Evolutionary conservation across 2,113 vertebrate species (phyloP), one percentile per base, ranked within the genome.

Genomic region (Furnarius figulus): DNA sequence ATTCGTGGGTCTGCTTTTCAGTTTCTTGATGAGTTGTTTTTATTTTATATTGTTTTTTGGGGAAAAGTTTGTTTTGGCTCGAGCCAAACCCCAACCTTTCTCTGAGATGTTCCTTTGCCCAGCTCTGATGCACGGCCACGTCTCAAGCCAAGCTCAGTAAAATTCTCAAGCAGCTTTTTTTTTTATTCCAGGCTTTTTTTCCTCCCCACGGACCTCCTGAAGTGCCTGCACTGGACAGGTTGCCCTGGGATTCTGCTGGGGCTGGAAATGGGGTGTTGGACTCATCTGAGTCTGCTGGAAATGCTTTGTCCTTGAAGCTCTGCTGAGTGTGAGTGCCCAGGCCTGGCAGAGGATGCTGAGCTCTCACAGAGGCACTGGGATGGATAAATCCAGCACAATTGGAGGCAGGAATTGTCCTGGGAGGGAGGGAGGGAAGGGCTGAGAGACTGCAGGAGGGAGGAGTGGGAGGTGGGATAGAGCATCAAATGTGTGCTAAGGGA

Each of bases 81-180:
- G 18, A 86, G 68, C 89, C 84, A 61, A 92, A 87, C 76, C 40
- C 40, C 65, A 47, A 28, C 65, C 35, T 84, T 78, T 95, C 71
- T 23, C 73, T 35, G 83, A 95, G 76, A n/a, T 81, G 83, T 78
- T 87, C 73, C 7, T 67, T 95, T 91, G 71, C 92, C 87, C 76
- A 19, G 67, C 79, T 42, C 79, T 66, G 92, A 84, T 97, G 88
- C 85, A 30, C 75, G 61, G 5, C 78, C 68, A 14, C 1, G 39
- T 31, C 17, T 74, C 72, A 46, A 79, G 93, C 93, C 96, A 94
- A 92, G 58, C 92, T 86, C 93, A 39, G 81, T 40, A 50, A 63
- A 86, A 52, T 95, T 56, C 79, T 85, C 76, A 85, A 75, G 2
- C 27, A 52, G 50, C 4, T 81, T 67, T 31, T 35, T 52, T 53